Evolutionary conservation across 2,888 invertebrate species (phyloP), one percentile per base, ranked within the genome.

Genomic region (Callimorpha dominula): DNA sequence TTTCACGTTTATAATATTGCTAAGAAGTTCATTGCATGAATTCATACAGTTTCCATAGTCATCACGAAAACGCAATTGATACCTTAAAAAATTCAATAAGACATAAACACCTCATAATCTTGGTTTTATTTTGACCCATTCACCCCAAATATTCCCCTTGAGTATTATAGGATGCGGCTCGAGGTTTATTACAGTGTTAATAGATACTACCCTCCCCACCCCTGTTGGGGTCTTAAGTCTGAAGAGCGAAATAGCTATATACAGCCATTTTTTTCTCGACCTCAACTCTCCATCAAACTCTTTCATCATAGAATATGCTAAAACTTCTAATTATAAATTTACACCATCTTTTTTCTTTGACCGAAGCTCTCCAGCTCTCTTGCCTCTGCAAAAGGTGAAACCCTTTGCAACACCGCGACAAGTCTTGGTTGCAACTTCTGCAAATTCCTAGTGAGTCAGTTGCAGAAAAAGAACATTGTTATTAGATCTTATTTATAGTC

Each of bases 131-230:
- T 60, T 60, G 31, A 60, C 60, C 31, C 60, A 31, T 60, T 14
- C 31, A 14, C 60, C 31, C 5, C 31, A 60, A 60, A 60, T 1
- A 60, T 12, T 12, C 31, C 60, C 60, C 60, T 60, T 14, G 60
- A 31, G 60, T 60, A 60, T 31, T 60, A 31, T 31, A 31, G 31
- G 60, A 60, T 31, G 31, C 31, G 20, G 14, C 31, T 31, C 31
- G 31, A 60, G 31, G 60, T 60, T 60, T 31, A 60, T 60, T 60
- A 31, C 60, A 60, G 31, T 60, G 60, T 31, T 60, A 60, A 60
- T 60, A 14, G 60, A 60, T 60, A 31, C 60, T 60, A 60, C 60
- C 60, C 31, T 31, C 60, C 31, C 60, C 31, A 14, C 14, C 60
- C 7, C 31, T 7, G 31, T 31, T 60, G 12, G 60, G 6, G 57